Percentiles rank a stretch among this genome's conserved stretches.
phyloP scores from a whole-genome alignment of 2,113 vertebrate species.

The Campylorhamphus procurvoides region DNA sequence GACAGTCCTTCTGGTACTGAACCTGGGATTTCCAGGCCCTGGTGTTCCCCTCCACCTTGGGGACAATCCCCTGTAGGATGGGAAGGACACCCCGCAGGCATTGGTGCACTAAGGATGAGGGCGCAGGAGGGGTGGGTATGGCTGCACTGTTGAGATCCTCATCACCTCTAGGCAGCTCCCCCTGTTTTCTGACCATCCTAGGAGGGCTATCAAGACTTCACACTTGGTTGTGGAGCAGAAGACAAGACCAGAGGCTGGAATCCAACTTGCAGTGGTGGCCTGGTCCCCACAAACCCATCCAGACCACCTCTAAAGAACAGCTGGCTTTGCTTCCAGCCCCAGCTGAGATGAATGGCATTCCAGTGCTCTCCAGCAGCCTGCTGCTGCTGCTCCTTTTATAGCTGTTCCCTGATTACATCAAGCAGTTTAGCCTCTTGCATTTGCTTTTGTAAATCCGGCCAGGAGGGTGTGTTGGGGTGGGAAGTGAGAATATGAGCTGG shows the following conservation, averaged over 20 bases:
- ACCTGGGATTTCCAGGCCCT: neutral
- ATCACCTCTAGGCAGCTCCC: neutral
- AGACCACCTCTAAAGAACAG: neutral
- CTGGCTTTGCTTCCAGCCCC: neutral
- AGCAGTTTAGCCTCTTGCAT: accelerated
- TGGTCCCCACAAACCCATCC: neutral
- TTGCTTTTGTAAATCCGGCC: neutral
- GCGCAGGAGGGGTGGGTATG: accelerated
- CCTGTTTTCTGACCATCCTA: neutral
- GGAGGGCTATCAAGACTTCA: neutral
- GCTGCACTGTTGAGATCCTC: neutral
- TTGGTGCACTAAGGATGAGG: accelerated
- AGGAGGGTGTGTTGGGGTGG: neutral
- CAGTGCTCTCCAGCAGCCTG: neutral
- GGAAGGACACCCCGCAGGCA: neutral
- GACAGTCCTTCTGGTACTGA: neutral
- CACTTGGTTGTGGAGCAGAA: neutral
- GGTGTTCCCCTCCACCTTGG: neutral
- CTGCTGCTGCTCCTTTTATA: neutral
- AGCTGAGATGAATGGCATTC: neutral
- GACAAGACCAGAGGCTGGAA: neutral
- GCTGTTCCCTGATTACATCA: neutral
- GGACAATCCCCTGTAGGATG: accelerated
- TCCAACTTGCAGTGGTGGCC: neutral
- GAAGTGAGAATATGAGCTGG: neutral